Evolutionary conservation across 2,888 invertebrate species (phyloP), one percentile per base, ranked within the genome.

Genomic region (Panopea generosa): DNA sequence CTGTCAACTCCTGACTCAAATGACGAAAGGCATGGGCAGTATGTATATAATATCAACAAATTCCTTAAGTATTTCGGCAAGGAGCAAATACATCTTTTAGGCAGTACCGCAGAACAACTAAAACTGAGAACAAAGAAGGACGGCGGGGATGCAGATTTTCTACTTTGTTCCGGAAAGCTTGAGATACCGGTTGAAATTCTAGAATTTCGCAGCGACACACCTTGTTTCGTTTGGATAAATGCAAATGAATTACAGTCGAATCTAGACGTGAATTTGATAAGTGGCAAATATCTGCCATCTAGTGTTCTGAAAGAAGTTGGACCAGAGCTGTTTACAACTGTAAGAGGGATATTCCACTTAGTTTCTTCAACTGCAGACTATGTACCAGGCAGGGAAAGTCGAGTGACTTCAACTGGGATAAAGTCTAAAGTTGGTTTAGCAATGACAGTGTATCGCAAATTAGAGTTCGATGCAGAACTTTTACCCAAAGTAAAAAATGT

Each of bases 71-170:
- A 69, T 27, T 79, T 79, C 50, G 77, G 79, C 2, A 60, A 60
- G 0, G 71, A 76, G 9, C 62, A 66, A 18, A 62, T 53, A 3
- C 66, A 69, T 33, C 50, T 76, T 2, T 78, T 77, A 1, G 84
- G 82, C 18, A 84, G 84, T 45, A 83, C 81, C 2, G 72, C 56
- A 16, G 81, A 83, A 43, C 29, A 65, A 16, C 63, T 73, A 4
- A 74, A 79, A 47, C 56, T 84, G 11, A 67, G 84, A 18, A 55
- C 60, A 20, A 49, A 65, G 0, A 65, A 74, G 26, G 66, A 83
- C 29, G 71, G 75, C 27, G 80, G 84, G 0, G 84, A 84, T 43
- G 77, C 71, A 16, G 83, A 84, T 56, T 78, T 82, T 29, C 40
- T 84, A 0, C 22, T 82, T 1, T 67, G 78, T 14, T 82, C 81